These are phyloP conservation scores for Takifugu rubripes DNA, from an alignment of 2,797 vertebrate genomes.

Conservation along the genomic window DNA sequence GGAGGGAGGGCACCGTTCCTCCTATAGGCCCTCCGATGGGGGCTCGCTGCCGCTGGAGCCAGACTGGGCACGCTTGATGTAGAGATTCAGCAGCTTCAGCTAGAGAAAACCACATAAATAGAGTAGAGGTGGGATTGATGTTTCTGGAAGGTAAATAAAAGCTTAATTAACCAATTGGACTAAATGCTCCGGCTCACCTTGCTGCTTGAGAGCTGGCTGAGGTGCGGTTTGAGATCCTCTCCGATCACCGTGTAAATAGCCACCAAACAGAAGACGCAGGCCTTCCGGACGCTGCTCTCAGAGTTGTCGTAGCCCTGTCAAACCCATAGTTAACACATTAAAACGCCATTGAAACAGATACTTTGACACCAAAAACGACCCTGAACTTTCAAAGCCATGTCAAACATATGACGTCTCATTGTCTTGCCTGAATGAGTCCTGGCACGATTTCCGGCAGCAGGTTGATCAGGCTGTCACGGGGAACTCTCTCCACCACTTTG, in stretches of 20 bases:
- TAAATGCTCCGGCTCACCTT: constrained; percentile 78
- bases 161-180: no score
- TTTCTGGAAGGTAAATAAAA: background rate
- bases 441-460: constrained; percentile 93
- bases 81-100: constrained; percentile 97
- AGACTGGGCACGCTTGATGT: constrained; percentile 96
- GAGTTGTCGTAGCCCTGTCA: constrained; percentile 94
- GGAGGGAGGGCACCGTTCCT: constrained; percentile 41
- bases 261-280: constrained; percentile 97
- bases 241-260: constrained; percentile 93
- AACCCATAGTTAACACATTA: constrained; percentile 10
- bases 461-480: constrained; percentile 84
- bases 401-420: no score
- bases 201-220: constrained; percentile 94
- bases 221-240: constrained; percentile 95
- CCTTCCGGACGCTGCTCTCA: constrained; percentile 97
- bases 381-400: background rate
- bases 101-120: constrained; percentile 46
- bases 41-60: constrained; percentile 85
- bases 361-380: background rate
- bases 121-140: background rate
- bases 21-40: constrained; percentile 82
- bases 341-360: background rate
- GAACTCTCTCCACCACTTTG: constrained; percentile 90
- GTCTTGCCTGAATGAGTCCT: constrained; percentile 89